phyloP scores from a whole-genome alignment of 2,113 vertebrate species.

The Takifugu bimaculatus region DNA sequence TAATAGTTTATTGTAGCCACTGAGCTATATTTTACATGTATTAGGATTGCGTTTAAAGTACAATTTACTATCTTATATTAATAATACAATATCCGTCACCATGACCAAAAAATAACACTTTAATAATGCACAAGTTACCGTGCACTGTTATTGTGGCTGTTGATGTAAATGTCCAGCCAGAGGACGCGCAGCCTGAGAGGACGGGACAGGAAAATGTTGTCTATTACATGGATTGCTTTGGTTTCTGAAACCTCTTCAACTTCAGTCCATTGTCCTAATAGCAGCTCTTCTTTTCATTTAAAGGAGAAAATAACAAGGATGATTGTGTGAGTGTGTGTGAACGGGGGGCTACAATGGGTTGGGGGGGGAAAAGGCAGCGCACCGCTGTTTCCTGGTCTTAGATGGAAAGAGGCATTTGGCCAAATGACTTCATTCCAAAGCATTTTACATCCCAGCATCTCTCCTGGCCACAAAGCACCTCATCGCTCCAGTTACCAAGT shows the following conservation, averaged over 20 bases:
- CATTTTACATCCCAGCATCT: conserved; percentile 60
- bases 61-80: too few species aligned
- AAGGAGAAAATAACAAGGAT: conserved; percentile 25
- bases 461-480: conserved; percentile 56
- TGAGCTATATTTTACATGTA: too few species aligned
- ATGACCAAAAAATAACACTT: too few species aligned
- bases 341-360: conserved; percentile 33
- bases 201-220: conserved; percentile 8
- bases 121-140: too few species aligned
- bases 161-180: too few species aligned
- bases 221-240: conserved; percentile 36
- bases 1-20: too few species aligned
- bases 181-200: neutral
- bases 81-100: too few species aligned
- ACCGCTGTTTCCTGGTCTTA: conserved; percentile 57
- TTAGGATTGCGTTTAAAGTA: too few species aligned
- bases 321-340: conserved; percentile 12
- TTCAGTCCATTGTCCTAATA: conserved; percentile 44
- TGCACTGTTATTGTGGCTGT: too few species aligned
- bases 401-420: conserved; percentile 80
- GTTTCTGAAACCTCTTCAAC: conserved; percentile 37
- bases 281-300: conserved; percentile 30
- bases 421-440: conserved; percentile 78
- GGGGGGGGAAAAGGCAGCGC: conserved; percentile 53
- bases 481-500: conserved; percentile 39